Base-by-base conservation (phyloP, 2,113 vertebrate species). In the Sturnus vulgaris region DNA sequence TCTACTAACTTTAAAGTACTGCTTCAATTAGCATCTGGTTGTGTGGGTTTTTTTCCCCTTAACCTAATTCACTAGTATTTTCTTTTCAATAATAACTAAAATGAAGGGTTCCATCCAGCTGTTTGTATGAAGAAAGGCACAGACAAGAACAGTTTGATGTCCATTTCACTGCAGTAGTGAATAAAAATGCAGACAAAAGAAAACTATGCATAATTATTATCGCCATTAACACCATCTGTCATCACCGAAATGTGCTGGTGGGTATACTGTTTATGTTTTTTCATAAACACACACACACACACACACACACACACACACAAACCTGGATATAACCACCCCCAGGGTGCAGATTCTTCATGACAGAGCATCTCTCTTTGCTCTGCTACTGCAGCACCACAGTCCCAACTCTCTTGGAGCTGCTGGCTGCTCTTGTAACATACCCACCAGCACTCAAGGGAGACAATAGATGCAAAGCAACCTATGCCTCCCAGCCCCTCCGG, bases 401-500 rank as follows among this genome's bases (percentile, higher is more conserved):
- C 25, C 9, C 37, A 46, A 11, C 5, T 35, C 10, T 61, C 42
- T 61, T 14, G 12, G 25, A 73, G 37, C 68, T 83, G 14, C 63
- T 63, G 35, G 18, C 42, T 81, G 39, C 37, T 53, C 39, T 55
- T 52, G 3, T 56, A 71, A 53, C 2, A 6, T 8, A 55, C 19
- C 10, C 35, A 44, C 28, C 25, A 81, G 28, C 47, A 57, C 59
- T 7, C 55, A 50, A 13, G 22, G 33, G 28, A 86, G 12, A 60
- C 8, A 56, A 56, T 20, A 49, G 57, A 69, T 61, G 15, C 25
- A 69, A 79, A 87, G 50, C 16, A 79, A 11, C 15, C 16, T 3
- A 0, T 1, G 2, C 12, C 14, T 82, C 23, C 37, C 65, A 76
- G 39, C 13, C 31, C 50, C 17, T 63, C 60, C 0, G 0, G 28